Conservation (phyloP, 2,797 vertebrate genomes). For the Amphiprion clarkii region DNA sequence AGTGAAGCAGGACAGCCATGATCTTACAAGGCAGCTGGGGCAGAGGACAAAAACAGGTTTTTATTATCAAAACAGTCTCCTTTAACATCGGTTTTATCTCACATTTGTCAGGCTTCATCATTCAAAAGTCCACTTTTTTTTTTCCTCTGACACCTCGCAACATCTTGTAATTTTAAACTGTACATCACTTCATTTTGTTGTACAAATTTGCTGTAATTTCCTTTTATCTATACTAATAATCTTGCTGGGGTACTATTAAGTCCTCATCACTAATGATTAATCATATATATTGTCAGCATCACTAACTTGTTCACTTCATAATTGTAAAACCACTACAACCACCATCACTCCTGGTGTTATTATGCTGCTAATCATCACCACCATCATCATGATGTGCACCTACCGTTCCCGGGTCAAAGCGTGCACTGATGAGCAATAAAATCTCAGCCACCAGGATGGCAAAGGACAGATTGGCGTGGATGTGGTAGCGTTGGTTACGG, state of each 20-base stretch:
- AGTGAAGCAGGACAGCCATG: constrained; percentile 93
- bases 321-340: not conserved
- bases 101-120: not conserved
- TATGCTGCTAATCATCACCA: not conserved
- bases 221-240: no score
- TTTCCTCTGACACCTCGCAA: not conserved
- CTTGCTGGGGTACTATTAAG: no score
- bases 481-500: constrained; percentile 96
- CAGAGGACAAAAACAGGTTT: constrained; percentile 3
- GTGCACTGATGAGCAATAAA: constrained; percentile 93
- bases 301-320: not conserved
- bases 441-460: constrained; percentile 95
- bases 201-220: no score
- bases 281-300: not conserved
- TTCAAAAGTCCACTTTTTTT: not conserved
- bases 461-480: constrained; percentile 95
- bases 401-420: constrained; percentile 90
- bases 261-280: not conserved
- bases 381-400: constrained; percentile 48
- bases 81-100: not conserved
- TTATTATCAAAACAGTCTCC: not conserved
- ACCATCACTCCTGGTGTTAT: not conserved
- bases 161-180: not conserved
- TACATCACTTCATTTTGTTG: no score
- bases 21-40: constrained; percentile 91